phyloP scores from a whole-genome alignment of 2,888 invertebrate genomes.

The Tiliacea citrago region DNA sequence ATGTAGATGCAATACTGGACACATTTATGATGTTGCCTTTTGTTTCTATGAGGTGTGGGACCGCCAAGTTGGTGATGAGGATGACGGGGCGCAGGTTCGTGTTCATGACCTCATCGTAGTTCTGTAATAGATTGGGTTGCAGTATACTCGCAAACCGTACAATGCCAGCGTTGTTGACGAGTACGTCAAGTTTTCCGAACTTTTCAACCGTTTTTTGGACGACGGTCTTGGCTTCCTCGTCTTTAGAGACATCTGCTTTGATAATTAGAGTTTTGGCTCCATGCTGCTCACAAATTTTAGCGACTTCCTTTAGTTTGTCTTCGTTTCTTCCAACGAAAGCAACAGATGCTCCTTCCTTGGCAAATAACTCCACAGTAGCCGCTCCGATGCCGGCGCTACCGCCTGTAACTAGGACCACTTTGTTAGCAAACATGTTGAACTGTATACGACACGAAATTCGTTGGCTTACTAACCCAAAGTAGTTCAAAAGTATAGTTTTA shows the following conservation, averaged over 20 bases:
- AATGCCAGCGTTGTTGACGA: slow-evolving; percentile 44
- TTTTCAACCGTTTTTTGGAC: slow-evolving; percentile 30
- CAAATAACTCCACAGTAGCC: slow-evolving; percentile 46
- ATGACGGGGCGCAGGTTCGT: slow-evolving; percentile 68
- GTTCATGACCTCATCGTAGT: slow-evolving; percentile 66
- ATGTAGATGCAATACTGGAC: slow-evolving; percentile 61
- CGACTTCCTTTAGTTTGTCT: slow-evolving; percentile 55
- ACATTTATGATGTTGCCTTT: slow-evolving; percentile 73
- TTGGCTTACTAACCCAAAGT: neutral
- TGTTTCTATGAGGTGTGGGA: slow-evolving; percentile 64
- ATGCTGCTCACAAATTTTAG: slow-evolving; percentile 22
- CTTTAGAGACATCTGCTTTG: slow-evolving; percentile 49
- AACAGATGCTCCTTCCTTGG: slow-evolving; percentile 61
- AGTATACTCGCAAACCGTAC: slow-evolving; percentile 39
- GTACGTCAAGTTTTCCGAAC: slow-evolving; percentile 38
- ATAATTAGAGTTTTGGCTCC: slow-evolving; percentile 17
- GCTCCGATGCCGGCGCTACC: slow-evolving; percentile 70
- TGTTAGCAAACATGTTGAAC: slow-evolving; percentile 56
- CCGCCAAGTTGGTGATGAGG: slow-evolving; percentile 64
- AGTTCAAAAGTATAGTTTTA: no score
- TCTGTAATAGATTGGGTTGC: slow-evolving; percentile 46
- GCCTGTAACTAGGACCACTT: slow-evolving; percentile 68
- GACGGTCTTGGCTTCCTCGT: slow-evolving; percentile 43
- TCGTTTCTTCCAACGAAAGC: slow-evolving; percentile 63
- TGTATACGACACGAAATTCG: neutral